Conservation (phyloP, 1,140 invertebrate species). For the Calycopis cecrops region DNA sequence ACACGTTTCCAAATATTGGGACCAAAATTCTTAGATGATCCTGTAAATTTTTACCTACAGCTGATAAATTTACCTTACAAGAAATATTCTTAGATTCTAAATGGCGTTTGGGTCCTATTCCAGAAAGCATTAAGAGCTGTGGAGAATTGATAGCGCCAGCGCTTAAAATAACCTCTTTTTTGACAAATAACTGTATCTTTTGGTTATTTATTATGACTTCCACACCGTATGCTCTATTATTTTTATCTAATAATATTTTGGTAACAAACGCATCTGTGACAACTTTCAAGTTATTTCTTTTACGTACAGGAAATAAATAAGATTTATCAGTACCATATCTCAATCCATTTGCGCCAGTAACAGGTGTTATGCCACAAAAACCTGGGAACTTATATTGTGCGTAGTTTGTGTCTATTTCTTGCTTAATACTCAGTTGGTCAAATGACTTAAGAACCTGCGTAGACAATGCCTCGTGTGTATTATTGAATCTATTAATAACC, state of each 20-base stretch:
- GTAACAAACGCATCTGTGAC: constrained; percentile 76
- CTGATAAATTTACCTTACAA: constrained; percentile 74
- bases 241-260: constrained; percentile 47
- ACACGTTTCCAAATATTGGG: constrained; percentile 38
- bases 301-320: constrained; percentile 74
- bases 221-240: constrained; percentile 45
- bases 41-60: constrained; percentile 83
- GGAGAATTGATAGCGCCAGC: constrained; percentile 73
- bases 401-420: constrained; percentile 41
- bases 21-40: constrained; percentile 70
- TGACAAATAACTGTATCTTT: constrained; percentile 41
- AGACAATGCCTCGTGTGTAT: constrained; percentile 28
- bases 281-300: constrained; percentile 81
- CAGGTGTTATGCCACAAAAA: constrained; percentile 41
- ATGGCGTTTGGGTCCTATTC: constrained; percentile 57
- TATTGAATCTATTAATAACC: constrained; percentile 39
- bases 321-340: constrained; percentile 77
- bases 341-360: constrained; percentile 69
- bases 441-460: constrained; percentile 52
- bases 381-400: constrained; percentile 15
- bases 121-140: constrained; percentile 67
- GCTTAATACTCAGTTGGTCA: constrained; percentile 39
- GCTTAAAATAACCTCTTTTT: constrained; percentile 73
- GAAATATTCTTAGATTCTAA: constrained; percentile 61
- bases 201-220: constrained; percentile 37